Evolutionary conservation across 2,888 invertebrate species (phyloP), one percentile per base, ranked within the genome.

Genomic region (Ennomos fuscantarius): DNA sequence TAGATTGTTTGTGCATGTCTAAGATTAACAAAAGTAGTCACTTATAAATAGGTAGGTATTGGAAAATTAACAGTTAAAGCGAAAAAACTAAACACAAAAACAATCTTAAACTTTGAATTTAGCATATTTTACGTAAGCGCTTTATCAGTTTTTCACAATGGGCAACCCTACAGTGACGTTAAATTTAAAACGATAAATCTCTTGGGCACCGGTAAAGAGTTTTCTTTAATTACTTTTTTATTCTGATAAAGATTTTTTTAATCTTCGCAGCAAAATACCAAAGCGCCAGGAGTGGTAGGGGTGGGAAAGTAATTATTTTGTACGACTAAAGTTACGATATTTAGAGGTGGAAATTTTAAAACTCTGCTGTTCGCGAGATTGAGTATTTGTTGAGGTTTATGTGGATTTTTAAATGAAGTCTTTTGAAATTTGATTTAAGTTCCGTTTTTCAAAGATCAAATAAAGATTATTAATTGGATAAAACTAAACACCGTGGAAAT

Each of bases 201-300:
- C 61, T 34, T 33, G 59, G 63, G 62, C 52, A 52, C 65, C 65
- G 67, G 62, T 68, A 68, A 68, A 68, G 67, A 68, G 67, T 68
- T 68, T 64, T 63, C 67, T 65, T 68, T 68, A 68, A 68, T 68
- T 68, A 68, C 67, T 68, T 68, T 67, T 68, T 68, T 63, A 65
- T 65, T 65, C 58, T 48, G 67, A 63, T 60, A 62, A 67, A 67
- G 65, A 65, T 63, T 65, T 63, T 24, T 68, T 63, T 59, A 59
- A 59, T 54, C 53, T 59, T 37, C 13, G 45, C 40, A 44, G 53
- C 53, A 65, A 63, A 65, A 65, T 63, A 60, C 59, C 50, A 52
- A 42, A 33, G 31, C 10, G 13, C 37, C 31, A 39, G 36, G 37
- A 15, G 41, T 39, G 32, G 32, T 15, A 51, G 33, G 52, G 51